phyloP scores from a whole-genome alignment of 2,113 vertebrate genomes.

The Scophthalmus maximus region DNA sequence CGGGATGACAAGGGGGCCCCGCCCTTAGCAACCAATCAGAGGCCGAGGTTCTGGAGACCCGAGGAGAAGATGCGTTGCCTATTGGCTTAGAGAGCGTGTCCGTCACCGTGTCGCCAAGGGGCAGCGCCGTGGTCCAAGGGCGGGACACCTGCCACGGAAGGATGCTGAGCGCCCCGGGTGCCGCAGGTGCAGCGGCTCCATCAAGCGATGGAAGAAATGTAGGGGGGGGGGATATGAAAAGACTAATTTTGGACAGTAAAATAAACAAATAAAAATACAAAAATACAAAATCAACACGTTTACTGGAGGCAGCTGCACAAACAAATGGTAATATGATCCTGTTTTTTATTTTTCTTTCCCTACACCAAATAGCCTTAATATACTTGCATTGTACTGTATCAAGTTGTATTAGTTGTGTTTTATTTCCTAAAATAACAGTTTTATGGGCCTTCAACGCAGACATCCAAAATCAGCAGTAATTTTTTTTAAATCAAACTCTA shows the following conservation, averaged over 20 bases:
- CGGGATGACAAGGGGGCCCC: slow-evolving; percentile 63
- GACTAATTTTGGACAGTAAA: too few relatives aligned
- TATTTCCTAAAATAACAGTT: too few relatives aligned
- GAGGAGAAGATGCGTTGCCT: slow-evolving; percentile 21
- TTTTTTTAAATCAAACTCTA: too few relatives aligned
- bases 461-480: too few relatives aligned
- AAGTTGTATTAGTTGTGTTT: too few relatives aligned
- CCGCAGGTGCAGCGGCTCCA: neutral
- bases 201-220: neutral
- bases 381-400: too few relatives aligned
- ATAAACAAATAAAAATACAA: neutral
- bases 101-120: slow-evolving; percentile 64
- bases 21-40: slow-evolving; percentile 82
- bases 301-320: neutral
- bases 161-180: slow-evolving; percentile 76
- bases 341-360: too few relatives aligned
- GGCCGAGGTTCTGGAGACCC: slow-evolving; percentile 3
- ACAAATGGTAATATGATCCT: neutral
- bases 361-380: too few relatives aligned
- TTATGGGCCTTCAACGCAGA: too few relatives aligned
- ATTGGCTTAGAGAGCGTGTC: slow-evolving; percentile 64
- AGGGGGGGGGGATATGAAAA: neutral
- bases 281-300: neutral
- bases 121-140: slow-evolving; percentile 61
- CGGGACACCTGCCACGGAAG: slow-evolving; percentile 69